Evolutionary conservation across 2,113 vertebrate genomes (phyloP).

Genomic region (Siphamia tubifer): DNA sequence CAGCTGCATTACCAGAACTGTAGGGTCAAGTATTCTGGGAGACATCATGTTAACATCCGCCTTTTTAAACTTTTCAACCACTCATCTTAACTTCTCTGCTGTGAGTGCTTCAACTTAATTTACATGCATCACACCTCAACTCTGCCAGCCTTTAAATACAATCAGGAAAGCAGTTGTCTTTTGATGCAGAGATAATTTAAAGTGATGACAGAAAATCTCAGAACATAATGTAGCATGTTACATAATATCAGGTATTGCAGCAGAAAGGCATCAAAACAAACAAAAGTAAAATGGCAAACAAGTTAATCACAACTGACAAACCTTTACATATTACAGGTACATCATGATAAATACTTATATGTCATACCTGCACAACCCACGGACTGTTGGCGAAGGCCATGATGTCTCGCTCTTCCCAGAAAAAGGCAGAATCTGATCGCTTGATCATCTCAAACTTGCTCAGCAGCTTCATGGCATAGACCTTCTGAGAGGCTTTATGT

Average conservation of each 20-base stretch:
- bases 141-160: no score
- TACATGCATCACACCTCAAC: no score
- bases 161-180: no score
- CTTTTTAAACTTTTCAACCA: background rate
- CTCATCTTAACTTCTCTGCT: background rate
- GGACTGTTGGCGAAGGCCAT: slow-evolving; percentile 98
- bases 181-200: no score
- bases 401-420: slow-evolving; percentile 99
- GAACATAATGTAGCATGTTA: no score
- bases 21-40: background rate
- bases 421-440: slow-evolving; percentile 98
- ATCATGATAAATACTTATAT: background rate
- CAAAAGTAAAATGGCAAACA: no score
- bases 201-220: no score
- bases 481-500: slow-evolving; percentile 95
- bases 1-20: background rate
- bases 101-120: background rate
- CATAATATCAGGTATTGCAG: no score
- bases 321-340: background rate
- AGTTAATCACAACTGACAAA: no score
- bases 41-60: no score
- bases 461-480: slow-evolving; percentile 98
- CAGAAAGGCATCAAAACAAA: no score
- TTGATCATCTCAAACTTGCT: slow-evolving; percentile 99
- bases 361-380: slow-evolving; percentile 95